Percentiles rank a stretch among this genome's conserved stretches.
phyloP scores from a whole-genome alignment of 2,888 invertebrate genomes.

The Thymelicus lineola region DNA sequence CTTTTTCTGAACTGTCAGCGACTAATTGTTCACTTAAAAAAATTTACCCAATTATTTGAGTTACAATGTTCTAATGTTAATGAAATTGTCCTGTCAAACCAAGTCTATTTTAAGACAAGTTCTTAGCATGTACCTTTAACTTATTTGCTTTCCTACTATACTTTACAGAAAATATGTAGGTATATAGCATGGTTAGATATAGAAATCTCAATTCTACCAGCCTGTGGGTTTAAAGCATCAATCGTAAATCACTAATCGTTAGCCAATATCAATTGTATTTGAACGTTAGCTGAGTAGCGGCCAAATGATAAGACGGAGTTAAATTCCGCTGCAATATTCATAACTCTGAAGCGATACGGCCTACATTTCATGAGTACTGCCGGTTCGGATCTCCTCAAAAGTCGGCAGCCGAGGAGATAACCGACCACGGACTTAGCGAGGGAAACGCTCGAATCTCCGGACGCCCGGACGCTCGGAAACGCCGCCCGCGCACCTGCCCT shows the following conservation, averaged over 20 bases:
- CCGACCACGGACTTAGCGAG: slow-evolving; percentile 58
- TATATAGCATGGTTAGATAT: neutral
- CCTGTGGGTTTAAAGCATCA: slow-evolving; percentile 44
- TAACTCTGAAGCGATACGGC: slow-evolving; percentile 45
- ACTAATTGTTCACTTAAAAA: too few relatives aligned
- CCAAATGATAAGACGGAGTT: slow-evolving; percentile 63
- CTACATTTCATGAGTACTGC: slow-evolving; percentile 45
- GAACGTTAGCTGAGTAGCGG: slow-evolving; percentile 57
- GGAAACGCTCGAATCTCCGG: slow-evolving; percentile 67
- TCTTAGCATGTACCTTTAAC: too few relatives aligned
- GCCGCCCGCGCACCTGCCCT: slow-evolving; percentile 85
- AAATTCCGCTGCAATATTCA: slow-evolving; percentile 48
- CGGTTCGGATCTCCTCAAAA: slow-evolving; percentile 45
- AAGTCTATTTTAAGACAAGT: too few relatives aligned
- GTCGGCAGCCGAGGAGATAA: slow-evolving; percentile 51
- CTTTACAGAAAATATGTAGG: neutral
- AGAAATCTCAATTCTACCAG: neutral
- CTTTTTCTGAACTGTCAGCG: too few relatives aligned
- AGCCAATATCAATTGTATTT: slow-evolving; percentile 56
- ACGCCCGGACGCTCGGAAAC: slow-evolving; percentile 70
- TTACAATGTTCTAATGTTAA: too few relatives aligned
- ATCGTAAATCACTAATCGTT: slow-evolving; percentile 62
- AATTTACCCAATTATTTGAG: too few relatives aligned
- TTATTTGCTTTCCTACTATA: too few relatives aligned
- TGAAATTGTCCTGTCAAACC: too few relatives aligned